Base-by-base conservation (phyloP, 2,888 invertebrate genomes). In the Brachyptera putata region DNA sequence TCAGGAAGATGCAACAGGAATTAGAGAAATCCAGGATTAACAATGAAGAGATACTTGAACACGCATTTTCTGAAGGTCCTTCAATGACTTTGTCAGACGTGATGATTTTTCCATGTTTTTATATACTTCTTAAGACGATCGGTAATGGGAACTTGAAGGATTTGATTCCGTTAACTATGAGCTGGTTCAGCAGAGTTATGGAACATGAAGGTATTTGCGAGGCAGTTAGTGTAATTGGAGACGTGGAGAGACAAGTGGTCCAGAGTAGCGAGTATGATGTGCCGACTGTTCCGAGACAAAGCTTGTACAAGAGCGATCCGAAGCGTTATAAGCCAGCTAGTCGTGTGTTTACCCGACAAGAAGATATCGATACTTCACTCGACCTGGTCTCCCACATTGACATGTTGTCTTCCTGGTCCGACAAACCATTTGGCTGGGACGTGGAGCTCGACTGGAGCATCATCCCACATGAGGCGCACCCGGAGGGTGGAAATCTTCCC, bases 31-130 rank as follows among this genome's bases (percentile, higher is more conserved):
- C 67, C 67, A 39, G 67, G 70, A 5, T 68, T 74, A 68, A 66
- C 46, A 60, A 9, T 71, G 75, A 67, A 65, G 49, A 26, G 68
- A 53, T 61, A 70, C 69, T 85, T 4, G 79, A 78, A 36, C 94
- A 95, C 72, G 77, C 80, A 55, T 95, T 84, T 77, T 87, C 90
- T 1, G 94, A 95, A 76, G 94, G 93, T 1, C 84, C 87, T 1
- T 82, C 80, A 64, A 80, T 94, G 69, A 91, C 92, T 1, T 75
- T 95, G 66, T 86, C 94, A 2, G 95, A 95, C 75, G 72, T 93
- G 39, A 82, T 95, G 61, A 77, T 95, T 60, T 84, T 86, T 67
- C 85, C 89, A 1, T 84, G 86, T 68, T 80, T 87, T 68, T 76
- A 83, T 64, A 75, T 88, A 25, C 73, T 88, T 53, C 75, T 85